Evolutionary conservation across 2,888 invertebrate species (phyloP).

Genomic region (Agonum fuliginosum): DNA sequence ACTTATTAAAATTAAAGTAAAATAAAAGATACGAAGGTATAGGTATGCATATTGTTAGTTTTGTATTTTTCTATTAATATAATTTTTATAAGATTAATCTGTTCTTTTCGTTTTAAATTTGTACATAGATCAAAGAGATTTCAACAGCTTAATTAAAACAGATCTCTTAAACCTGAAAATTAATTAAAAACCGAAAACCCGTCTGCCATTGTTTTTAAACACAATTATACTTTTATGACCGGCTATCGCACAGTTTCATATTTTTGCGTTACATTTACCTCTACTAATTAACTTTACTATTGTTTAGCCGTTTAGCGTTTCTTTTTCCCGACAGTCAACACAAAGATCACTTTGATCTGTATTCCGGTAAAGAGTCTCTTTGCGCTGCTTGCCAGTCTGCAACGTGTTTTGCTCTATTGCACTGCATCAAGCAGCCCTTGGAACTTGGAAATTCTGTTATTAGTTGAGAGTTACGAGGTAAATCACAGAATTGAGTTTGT

Average conservation of each 20-base stretch:
- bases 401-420: neutral
- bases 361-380: neutral
- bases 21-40: no score
- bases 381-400: neutral
- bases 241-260: constrained; percentile 5
- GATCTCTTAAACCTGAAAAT: no score
- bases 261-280: neutral
- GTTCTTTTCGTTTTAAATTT: no score
- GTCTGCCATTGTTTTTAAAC: no score
- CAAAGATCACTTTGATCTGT: constrained; percentile 9
- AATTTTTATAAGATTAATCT: no score
- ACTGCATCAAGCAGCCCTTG: constrained; percentile 1
- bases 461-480: neutral
- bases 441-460: constrained; percentile 13
- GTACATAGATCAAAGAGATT: no score
- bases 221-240: no score
- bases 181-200: no score
- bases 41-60: no score
- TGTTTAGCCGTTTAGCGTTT: neutral
- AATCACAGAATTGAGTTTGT: constrained; percentile 18
- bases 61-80: no score
- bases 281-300: constrained; percentile 16
- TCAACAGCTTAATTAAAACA: no score
- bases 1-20: no score
- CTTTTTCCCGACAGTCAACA: neutral